Percentiles rank a stretch among this genome's conserved stretches.
Evolutionary conservation across 2,888 invertebrate genomes (phyloP).

Genomic region (Nymphalis polychloros): DNA sequence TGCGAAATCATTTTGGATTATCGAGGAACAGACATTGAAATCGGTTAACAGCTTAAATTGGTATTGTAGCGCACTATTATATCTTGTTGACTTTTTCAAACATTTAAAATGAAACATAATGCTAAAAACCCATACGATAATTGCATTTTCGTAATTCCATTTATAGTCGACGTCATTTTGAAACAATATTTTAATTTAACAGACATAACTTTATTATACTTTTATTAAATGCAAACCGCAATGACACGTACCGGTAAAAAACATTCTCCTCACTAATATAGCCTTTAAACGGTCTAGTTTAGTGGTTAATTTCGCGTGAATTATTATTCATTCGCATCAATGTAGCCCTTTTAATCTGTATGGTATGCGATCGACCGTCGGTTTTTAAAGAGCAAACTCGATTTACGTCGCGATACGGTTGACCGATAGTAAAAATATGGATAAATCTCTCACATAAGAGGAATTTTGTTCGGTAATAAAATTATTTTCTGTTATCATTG

Average conservation of each 20-base stretch:
- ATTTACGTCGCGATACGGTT: conserved; percentile 24
- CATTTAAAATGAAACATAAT: neutral
- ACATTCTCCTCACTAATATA: neutral
- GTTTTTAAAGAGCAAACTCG: conserved; percentile 25
- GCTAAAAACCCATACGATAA: neutral
- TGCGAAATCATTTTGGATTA: too few species aligned
- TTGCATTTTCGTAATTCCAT: conserved; percentile 16
- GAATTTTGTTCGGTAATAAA: conserved; percentile 29
- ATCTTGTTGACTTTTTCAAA: neutral
- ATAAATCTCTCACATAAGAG: conserved; percentile 22
- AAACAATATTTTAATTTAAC: conserved; percentile 33
- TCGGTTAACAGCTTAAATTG: too few species aligned
- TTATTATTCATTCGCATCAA: neutral
- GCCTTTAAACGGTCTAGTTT: neutral
- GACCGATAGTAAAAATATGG: conserved; percentile 30
- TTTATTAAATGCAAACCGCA: conserved; percentile 14
- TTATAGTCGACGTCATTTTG: conserved; percentile 24
- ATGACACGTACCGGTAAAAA: neutral
- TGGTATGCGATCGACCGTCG: conserved; percentile 16
- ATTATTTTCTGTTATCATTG: conserved; percentile 25
- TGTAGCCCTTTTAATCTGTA: conserved; percentile 1
- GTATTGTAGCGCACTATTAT: too few species aligned
- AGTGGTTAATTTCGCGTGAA: conserved; percentile 4
- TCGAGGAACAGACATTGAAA: too few species aligned
- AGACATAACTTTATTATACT: conserved; percentile 23